Conservation (phyloP, 23 tunicate species). For the Diplosoma virens region DNA sequence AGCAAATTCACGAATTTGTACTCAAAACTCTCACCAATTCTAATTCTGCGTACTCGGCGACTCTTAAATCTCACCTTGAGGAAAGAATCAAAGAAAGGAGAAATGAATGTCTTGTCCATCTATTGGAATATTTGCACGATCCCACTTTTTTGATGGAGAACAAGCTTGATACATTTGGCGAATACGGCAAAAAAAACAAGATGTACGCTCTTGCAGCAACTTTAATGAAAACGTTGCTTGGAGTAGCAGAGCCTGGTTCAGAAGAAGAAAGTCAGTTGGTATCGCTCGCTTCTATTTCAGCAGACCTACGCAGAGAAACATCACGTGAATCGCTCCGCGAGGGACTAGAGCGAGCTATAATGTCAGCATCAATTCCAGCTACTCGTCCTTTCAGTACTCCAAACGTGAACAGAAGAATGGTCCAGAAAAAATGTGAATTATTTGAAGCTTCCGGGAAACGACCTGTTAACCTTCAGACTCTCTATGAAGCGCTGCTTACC, state of each 20-base stretch:
- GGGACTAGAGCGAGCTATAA: conserved; percentile 49
- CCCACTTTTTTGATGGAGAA: conserved; percentile 26
- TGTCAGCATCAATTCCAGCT: conserved; percentile 46
- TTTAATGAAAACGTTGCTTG: conserved; percentile 43
- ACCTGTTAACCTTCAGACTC: conserved; percentile 46
- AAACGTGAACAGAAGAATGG: conserved; percentile 41
- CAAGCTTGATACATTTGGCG: conserved; percentile 35
- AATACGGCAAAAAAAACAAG: conserved; percentile 46
- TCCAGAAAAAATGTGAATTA: conserved; percentile 49
- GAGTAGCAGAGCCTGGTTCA: conserved; percentile 12
- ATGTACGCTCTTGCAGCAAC: conserved; percentile 46
- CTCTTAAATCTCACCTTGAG: conserved; percentile 30
- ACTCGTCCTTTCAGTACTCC: conserved; percentile 30
- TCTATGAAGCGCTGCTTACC: conserved; percentile 48
- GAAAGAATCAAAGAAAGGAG: conserved; percentile 40
- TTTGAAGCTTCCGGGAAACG: conserved; percentile 59
- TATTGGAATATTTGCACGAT: conserved; percentile 39
- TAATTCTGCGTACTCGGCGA: conserved; percentile 34
- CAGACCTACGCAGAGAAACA: conserved; percentile 16
- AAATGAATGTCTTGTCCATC: conserved; percentile 29
- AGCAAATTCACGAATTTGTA: conserved; percentile 36
- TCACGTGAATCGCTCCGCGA: conserved; percentile 29
- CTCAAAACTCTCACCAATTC: conserved; percentile 34
- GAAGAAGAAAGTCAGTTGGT: conserved; percentile 38
- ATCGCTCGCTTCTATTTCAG: conserved; percentile 33